Evolutionary conservation across 1,140 invertebrate species (phyloP), one percentile per base, ranked within the genome.

Genomic region (Scaptomyza graminum): DNA sequence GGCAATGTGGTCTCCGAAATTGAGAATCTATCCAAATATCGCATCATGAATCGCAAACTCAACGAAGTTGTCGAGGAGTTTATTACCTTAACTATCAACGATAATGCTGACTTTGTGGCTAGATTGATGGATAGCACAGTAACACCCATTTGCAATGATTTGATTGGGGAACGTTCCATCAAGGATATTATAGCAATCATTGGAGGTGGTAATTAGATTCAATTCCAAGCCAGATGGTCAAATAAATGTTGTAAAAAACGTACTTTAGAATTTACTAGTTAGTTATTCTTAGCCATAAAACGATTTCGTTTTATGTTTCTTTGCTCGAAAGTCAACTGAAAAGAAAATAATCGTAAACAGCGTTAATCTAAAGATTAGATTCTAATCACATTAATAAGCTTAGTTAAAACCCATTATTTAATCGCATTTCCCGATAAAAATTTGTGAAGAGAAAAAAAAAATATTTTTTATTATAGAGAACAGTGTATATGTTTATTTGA

Each of bases 31-130:
- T 87, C 84, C 16, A 80, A 83, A 47, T 76, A 81, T 18, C 52
- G 70, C 37, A 85, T 91, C 31, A 41, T 91, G n/a, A 91, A 91
- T 39, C 62, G 64, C 15, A 91, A 91, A 67, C 59, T 91, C n/a
- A 91, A 91, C 52, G 67, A 88, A 18, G 22, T 91, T 34, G 18
- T 91, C 52, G 90, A 83, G 69, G 90, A 91, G 61, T 91, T 87
- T 55, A 77, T 91, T 50, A 55, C 56, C n/a, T 47, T 91, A 15
- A 71, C 70, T 2, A 76, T 91, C 16, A 91, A 91, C 59, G 90
- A 91, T 22, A 91, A 89, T 73, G 90, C 83, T n/a, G 76, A 90
- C 3, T 70, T 77, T 13, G 46, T 78, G 3, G 72, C 90, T n/a
- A 11, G 70, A 2, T 74, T 71, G 50, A 54, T 84, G 6, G 55